Conservation (phyloP, 2,888 invertebrate species). For the Peribatodes rhomboidaria region DNA sequence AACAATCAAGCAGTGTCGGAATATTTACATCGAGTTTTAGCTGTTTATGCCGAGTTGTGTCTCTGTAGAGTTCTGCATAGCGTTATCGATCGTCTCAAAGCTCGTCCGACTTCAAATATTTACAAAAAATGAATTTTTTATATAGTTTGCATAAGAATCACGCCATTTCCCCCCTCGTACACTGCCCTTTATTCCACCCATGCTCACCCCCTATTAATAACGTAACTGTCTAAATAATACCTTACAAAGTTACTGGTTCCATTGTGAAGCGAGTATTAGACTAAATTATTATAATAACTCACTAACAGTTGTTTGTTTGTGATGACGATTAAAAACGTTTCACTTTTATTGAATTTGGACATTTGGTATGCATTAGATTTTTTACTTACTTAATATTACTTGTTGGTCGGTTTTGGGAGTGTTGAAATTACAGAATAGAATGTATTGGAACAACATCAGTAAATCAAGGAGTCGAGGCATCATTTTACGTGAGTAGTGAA, state of each 20-base stretch:
- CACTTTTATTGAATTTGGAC: conserved; percentile 14
- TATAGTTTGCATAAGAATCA: conserved; percentile 69
- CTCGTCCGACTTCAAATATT: conserved; percentile 56
- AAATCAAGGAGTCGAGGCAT: no score
- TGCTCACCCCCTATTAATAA: conserved; percentile 62
- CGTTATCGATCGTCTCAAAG: conserved; percentile 54
- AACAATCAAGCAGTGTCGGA: no score
- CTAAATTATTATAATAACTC: conserved; percentile 34
- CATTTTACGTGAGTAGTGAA: no score
- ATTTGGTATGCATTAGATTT: not conserved
- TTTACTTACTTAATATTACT: not conserved
- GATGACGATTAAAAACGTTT: conserved; percentile 22
- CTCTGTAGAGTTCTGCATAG: conserved; percentile 5
- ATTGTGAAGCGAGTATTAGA: conserved; percentile 25
- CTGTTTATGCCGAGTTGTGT: no score
- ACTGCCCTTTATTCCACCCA: conserved; percentile 51
- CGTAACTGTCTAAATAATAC: conserved; percentile 70
- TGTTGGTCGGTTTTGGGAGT: not conserved
- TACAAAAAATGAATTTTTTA: conserved; percentile 71
- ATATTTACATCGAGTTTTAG: no score
- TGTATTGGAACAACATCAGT: not conserved
- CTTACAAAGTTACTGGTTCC: conserved; percentile 40
- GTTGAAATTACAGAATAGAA: not conserved
- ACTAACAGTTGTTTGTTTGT: conserved; percentile 22
- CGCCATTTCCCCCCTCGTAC: conserved; percentile 53